These are phyloP conservation scores for Hapalemur alaotrensis DNA, from an alignment of 2,797 vertebrate species.

Conservation along the genomic window DNA sequence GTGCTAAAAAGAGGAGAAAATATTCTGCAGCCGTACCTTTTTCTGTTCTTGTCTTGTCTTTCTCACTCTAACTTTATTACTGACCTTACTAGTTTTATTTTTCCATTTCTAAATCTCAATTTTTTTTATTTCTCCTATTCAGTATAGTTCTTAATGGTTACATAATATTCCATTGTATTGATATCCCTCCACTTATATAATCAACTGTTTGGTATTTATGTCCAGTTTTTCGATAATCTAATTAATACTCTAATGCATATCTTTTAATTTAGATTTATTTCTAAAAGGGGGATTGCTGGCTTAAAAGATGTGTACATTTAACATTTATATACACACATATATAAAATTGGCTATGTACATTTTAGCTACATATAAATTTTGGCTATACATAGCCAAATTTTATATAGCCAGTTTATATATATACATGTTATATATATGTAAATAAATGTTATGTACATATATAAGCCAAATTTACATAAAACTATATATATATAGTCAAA, in stretches of 20 bases:
- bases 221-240: neutral
- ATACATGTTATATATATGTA: neutral
- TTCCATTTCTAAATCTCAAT: neutral
- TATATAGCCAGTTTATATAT: neutral
- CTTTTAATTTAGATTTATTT: conserved; percentile 14
- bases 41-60: neutral
- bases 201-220: neutral
- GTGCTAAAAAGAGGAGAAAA: neutral
- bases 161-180: neutral
- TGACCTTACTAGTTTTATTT: neutral
- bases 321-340: neutral
- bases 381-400: neutral
- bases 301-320: neutral
- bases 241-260: neutral
- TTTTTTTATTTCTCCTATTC: neutral
- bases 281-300: neutral
- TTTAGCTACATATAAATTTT: neutral
- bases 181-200: neutral
- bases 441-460: neutral
- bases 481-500: neutral
- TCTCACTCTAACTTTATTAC: neutral
- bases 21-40: neutral
- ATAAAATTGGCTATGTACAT: neutral
- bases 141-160: neutral
- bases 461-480: neutral